Evolutionary conservation across 2,113 vertebrate species (phyloP).

Genomic region (Argyrosomus japonicus): DNA sequence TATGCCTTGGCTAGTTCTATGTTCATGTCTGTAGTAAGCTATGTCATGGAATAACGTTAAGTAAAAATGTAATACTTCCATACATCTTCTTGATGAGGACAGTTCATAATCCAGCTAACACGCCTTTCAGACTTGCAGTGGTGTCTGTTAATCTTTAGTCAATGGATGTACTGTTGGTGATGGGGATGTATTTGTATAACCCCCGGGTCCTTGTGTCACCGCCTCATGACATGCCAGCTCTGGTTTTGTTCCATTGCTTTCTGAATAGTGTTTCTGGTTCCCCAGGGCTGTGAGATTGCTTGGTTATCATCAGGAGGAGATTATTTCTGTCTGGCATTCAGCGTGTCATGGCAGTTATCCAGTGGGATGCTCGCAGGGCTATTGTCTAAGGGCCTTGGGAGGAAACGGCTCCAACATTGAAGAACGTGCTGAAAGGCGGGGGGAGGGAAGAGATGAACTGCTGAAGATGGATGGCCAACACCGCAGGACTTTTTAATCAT

Average conservation of each 20-base stretch:
- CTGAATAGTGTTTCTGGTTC: conserved; percentile 53
- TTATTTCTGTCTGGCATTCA: conserved; percentile 73
- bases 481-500: conserved; percentile 49
- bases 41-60: no score
- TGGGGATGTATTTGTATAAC: conserved; percentile 47
- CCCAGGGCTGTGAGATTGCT: conserved; percentile 66
- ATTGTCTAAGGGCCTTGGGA: conserved; percentile 64
- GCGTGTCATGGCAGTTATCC: conserved; percentile 69
- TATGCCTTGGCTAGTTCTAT: no score
- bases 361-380: conserved; percentile 56
- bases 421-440: not conserved
- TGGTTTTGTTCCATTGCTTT: conserved; percentile 56
- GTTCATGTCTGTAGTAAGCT: no score
- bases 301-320: conserved; percentile 72
- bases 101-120: not conserved
- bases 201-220: conserved; percentile 32
- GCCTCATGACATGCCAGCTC: conserved; percentile 59
- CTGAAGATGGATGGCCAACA: conserved; percentile 59
- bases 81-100: not conserved
- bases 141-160: conserved; percentile 30
- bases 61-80: no score
- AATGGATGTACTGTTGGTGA: conserved; percentile 3
- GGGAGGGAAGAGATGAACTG: conserved; percentile 23
- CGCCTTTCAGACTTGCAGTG: not conserved
- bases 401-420: conserved; percentile 49